Evolutionary conservation across 2,113 vertebrate genomes (phyloP), one percentile per base, ranked within the genome.

Genomic region (Ancistrus triradiatus): DNA sequence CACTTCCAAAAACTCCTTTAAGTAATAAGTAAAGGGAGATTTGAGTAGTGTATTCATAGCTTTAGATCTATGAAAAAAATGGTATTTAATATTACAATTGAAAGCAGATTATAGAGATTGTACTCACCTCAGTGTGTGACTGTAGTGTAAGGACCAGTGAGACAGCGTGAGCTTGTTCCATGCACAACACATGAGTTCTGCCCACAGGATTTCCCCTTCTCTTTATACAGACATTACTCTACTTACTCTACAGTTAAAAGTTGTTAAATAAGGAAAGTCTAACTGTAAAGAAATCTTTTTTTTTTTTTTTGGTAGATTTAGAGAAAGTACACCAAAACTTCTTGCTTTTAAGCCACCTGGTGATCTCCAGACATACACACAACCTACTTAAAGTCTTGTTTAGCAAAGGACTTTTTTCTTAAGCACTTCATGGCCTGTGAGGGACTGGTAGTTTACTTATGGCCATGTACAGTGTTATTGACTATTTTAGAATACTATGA

Each of bases 51-150:
- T n/a, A n/a, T n/a, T n/a, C n/a, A n/a, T n/a, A n/a, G n/a, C n/a
- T n/a, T n/a, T n/a, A n/a, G n/a, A n/a, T n/a, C n/a, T n/a, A n/a
- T n/a, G n/a, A n/a, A n/a, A n/a, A n/a, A n/a, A n/a, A n/a, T n/a
- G 7, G 27, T 31, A 31, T 15, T 37, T 14, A 42, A 42, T 42
- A 42, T 38, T 38, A 38, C 13, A 7, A 38, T 7, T 42, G 14
- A n/a, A 11, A 42, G 56, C 33, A 49, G 53, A 50, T 31, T 1
- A 35, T 15, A 37, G 21, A 55, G 49, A 63, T n/a, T 43, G 17
- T 10, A 80, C 83, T 83, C 59, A 81, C 83, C 85, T 59, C 50
- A 8, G 27, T 63, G 46, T 69, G 73, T 77, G 74, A n/a, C 27
- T 77, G 74, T 49, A 27, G 66, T 66, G 57, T 83, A 50, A 59